A percentile compares a stretch with the other conserved stretches of the same genome.
These are phyloP conservation scores for Eurosta solidaginis DNA, from an alignment of 1,140 invertebrate genomes.

Conservation along the genomic window DNA sequence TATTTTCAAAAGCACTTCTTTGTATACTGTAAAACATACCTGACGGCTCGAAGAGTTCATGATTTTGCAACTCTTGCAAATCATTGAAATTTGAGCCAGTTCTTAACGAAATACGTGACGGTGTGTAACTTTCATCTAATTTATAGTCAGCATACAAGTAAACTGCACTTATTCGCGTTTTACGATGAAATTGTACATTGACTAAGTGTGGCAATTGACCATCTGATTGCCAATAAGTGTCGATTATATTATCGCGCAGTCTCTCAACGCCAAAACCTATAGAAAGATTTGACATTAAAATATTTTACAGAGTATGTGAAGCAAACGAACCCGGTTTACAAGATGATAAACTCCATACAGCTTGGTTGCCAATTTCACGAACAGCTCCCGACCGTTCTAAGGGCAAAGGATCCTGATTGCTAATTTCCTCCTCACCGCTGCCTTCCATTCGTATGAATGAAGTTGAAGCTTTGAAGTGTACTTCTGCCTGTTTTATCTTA, in stretches of 20 bases:
- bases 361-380: constrained; percentile 92
- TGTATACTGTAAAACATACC: constrained; percentile 55
- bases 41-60: constrained; percentile 91
- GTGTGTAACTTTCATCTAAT: constrained; percentile 98
- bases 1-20: background rate
- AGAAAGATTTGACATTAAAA: constrained; percentile 26
- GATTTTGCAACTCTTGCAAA: constrained; percentile 94
- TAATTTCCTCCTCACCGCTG: constrained; percentile 4
- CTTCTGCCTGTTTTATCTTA: too few species aligned
- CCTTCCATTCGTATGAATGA: background rate
- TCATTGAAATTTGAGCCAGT: constrained; percentile 97
- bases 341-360: constrained; percentile 97
- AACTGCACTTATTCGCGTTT: constrained; percentile 94
- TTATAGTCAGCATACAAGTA: constrained; percentile 98
- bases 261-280: constrained; percentile 97
- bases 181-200: constrained; percentile 95
- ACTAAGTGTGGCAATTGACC: constrained; percentile 97
- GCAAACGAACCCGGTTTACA: constrained; percentile 87
- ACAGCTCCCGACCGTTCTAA: constrained; percentile 78
- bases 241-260: constrained; percentile 89
- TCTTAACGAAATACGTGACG: constrained; percentile 91
- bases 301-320: background rate
- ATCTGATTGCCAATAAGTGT: constrained; percentile 99
- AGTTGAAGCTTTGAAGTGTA: too few species aligned
- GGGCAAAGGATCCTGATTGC: constrained; percentile 65